phyloP scores from a whole-genome alignment of 2,113 vertebrate species.

The Calyptommatus sinebrachiatus region DNA sequence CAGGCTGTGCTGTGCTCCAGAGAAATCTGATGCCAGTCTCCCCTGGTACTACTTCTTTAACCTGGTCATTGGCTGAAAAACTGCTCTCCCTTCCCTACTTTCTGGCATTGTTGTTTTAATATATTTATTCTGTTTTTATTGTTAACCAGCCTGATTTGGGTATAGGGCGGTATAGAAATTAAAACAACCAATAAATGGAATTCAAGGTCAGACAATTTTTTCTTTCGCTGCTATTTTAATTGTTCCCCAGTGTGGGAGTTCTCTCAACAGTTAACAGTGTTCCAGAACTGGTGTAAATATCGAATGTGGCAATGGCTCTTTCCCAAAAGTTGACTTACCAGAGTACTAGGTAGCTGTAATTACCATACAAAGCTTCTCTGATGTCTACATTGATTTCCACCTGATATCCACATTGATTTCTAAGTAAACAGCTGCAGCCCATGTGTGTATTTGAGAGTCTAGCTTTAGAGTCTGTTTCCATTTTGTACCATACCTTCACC shows the following conservation, averaged over 20 bases:
- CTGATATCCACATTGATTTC: too few relatives aligned
- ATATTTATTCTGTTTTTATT: too few relatives aligned
- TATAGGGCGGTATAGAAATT: too few relatives aligned
- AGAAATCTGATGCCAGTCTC: not conserved
- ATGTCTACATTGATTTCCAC: too few relatives aligned
- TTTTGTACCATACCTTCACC: not conserved
- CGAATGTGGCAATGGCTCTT: not conserved
- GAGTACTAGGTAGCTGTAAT: not conserved
- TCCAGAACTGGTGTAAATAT: not conserved
- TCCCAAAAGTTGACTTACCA: not conserved
- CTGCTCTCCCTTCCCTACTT: too few relatives aligned
- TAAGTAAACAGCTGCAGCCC: not conserved
- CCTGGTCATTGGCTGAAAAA: too few relatives aligned
- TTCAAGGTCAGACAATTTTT: not conserved
- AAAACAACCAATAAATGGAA: not conserved
- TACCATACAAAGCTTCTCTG: not conserved
- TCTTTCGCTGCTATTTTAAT: not conserved
- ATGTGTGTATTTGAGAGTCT: not conserved
- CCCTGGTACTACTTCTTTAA: not conserved
- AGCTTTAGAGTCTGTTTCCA: too few relatives aligned
- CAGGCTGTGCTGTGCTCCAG: not conserved
- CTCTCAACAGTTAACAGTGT: not conserved
- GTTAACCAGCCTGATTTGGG: too few relatives aligned
- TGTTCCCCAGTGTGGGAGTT: not conserved
- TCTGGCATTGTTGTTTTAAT: too few relatives aligned